phyloP scores from a whole-genome alignment of 2,797 vertebrate species.

The Choloepus didactylus region DNA sequence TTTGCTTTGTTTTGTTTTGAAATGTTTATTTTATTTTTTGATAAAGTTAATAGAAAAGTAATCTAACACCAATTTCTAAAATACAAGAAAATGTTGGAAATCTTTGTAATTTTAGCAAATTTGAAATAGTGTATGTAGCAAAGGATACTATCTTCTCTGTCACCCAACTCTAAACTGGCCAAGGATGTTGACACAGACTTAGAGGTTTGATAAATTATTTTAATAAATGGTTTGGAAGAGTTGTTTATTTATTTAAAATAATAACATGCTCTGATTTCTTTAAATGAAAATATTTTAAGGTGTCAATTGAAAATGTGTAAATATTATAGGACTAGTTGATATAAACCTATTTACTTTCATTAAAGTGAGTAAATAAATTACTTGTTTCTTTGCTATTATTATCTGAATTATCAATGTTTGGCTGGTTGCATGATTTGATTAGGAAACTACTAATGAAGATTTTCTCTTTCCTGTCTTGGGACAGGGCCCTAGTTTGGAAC shows the following conservation, averaged over 20 bases:
- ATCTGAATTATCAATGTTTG: slow-evolving; percentile 16
- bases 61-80: no score
- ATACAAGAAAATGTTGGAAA: not conserved
- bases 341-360: slow-evolving; percentile 30
- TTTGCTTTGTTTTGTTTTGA: no score
- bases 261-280: not conserved
- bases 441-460: not conserved
- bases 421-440: not conserved
- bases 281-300: not conserved
- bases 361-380: not conserved
- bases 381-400: not conserved
- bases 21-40: no score
- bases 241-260: not conserved
- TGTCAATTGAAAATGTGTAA: not conserved
- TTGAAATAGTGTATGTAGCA: not conserved
- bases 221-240: not conserved
- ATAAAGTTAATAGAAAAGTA: no score
- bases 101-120: not conserved
- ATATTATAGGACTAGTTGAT: not conserved
- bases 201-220: not conserved
- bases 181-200: not conserved
- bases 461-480: not conserved
- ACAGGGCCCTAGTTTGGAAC: not conserved
- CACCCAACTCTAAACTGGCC: not conserved
- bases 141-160: not conserved